Percentiles rank a stretch among this genome's conserved stretches.
Conservation (phyloP, 2,797 vertebrate species). For the Hapalemur alaotrensis region DNA sequence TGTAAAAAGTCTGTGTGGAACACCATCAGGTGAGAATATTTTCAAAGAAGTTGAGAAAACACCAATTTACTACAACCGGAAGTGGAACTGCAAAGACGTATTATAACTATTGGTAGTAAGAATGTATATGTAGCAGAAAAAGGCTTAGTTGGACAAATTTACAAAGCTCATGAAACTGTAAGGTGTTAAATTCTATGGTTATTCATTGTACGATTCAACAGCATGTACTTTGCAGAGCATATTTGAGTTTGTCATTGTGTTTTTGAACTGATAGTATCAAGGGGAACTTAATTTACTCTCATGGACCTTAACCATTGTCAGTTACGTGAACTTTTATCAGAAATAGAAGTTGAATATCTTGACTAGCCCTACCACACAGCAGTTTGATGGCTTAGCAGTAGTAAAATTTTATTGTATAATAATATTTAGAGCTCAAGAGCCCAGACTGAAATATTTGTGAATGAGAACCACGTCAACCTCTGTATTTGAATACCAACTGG, state of each 20-base stretch:
- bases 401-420: neutral
- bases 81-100: constrained; percentile 16
- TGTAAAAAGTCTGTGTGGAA: neutral
- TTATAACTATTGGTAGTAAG: constrained; percentile 33
- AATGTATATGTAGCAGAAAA: neutral
- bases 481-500: neutral
- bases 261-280: neutral
- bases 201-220: neutral
- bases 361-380: neutral
- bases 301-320: neutral
- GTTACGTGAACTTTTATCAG: constrained; percentile 17
- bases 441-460: neutral
- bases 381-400: neutral
- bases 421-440: neutral
- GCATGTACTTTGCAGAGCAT: neutral
- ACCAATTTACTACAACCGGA: neutral
- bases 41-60: constrained; percentile 37
- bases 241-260: neutral
- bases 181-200: constrained; percentile 23
- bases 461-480: neutral
- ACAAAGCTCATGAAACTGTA: neutral
- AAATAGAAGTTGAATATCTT: constrained; percentile 2
- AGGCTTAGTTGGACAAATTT: constrained; percentile 29
- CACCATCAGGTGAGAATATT: neutral
- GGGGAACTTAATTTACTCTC: constrained; percentile 3